Conservation (phyloP, 2,113 vertebrate species). For the Hylia prasina region DNA sequence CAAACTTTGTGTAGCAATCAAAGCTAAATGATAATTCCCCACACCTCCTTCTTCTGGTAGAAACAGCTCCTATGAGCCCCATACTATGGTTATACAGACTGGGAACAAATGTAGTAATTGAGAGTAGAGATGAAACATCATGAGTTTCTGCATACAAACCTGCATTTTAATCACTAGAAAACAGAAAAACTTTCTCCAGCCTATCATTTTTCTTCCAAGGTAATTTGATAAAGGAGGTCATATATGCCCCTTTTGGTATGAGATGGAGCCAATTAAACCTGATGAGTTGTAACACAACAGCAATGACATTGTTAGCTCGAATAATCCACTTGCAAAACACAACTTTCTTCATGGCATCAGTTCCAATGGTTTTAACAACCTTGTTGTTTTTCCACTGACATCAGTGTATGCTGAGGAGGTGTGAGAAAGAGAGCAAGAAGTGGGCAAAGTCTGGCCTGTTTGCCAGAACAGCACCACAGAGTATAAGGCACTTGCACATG, state of each 20-base stretch:
- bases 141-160: not conserved
- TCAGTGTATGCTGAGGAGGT: not conserved
- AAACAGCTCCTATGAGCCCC: not conserved
- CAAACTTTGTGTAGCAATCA: not conserved
- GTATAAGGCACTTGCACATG: not conserved
- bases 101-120: not conserved
- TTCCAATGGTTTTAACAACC: not conserved
- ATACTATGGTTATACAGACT: accelerated
- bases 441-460: not conserved
- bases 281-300: not conserved
- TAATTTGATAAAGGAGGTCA: not conserved
- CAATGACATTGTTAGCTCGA: not conserved
- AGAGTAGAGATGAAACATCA: not conserved
- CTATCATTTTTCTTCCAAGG: not conserved
- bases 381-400: not conserved
- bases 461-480: not conserved
- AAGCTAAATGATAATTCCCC: not conserved
- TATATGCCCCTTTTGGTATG: not conserved
- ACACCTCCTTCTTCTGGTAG: not conserved
- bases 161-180: not conserved
- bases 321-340: not conserved
- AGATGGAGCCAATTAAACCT: not conserved
- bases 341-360: not conserved
- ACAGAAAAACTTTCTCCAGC: not conserved
- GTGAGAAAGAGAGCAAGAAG: not conserved